Evolutionary conservation across 2,797 vertebrate species (phyloP), one percentile per base, ranked within the genome.

Genomic region (Notoglanidium macrostoma): DNA sequence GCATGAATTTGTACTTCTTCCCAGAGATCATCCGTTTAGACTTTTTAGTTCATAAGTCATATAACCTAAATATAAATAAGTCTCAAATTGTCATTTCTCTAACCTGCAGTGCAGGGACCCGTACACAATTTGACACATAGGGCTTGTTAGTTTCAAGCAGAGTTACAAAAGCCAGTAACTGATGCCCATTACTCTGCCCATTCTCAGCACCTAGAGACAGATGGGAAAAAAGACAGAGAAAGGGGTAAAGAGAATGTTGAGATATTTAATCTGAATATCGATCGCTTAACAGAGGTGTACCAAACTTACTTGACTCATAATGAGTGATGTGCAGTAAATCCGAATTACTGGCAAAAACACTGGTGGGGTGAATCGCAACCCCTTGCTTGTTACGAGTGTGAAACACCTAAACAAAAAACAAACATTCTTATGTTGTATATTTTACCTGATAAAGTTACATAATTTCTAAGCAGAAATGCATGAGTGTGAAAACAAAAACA

Each of bases 141-240:
- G 97, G 97, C 72, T 96, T 98, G 95, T 95, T 98, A 91, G 98
- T 99, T 94, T 99, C 98, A 90, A 99, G 91, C 87, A 99, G 94
- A 5, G 97, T 98, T 87, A 98, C 97, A 0, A 97, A 99, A 89
- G 96, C 94, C 0, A 99, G 93, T 85, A 99, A 94, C 94, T 98
- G 98, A 92, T 98, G 98, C 89, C 29, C 94, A 90, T 89, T 91
- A 94, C 96, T 97, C 91, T 95, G 89, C 4, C 90, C 94, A 15
- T 92, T 93, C 2, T 89, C 93, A 19, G 93, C 84, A 0, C 92
- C 97, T 98, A 90, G 49, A 90, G 9, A 86, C 2, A 68, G 35
- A 86, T 26, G 84, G 10, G 67, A 51, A 79, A 23, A 83, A 14
- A 32, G 23, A 11, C 0, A 72, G 46, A 8, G 9, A 68, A 35